These are phyloP conservation scores for Vespertilio murinus DNA, from an alignment of 2,797 vertebrate genomes.

Conservation along the genomic window DNA sequence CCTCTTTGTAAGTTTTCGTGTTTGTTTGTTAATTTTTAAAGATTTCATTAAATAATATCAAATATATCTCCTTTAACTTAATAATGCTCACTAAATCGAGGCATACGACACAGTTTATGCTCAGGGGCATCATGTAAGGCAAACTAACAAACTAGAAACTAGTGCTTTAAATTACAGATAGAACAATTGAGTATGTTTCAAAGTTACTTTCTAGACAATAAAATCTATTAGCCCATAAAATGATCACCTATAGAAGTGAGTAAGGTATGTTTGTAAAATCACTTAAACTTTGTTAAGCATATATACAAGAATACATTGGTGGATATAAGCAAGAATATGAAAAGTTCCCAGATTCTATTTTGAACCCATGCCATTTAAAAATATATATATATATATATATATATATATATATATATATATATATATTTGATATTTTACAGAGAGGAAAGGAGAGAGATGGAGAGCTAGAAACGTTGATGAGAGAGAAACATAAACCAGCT, in stretches of 20 bases:
- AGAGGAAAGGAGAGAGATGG: no score
- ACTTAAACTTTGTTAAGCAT: constrained; percentile 24
- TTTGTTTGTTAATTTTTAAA: background rate
- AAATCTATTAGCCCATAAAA: constrained; percentile 30
- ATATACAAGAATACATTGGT: background rate
- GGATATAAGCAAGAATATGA: background rate
- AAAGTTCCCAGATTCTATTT: background rate
- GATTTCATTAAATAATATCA: background rate
- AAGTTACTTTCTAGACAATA: constrained; percentile 11
- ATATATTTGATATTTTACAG: no score
- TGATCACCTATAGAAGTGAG: constrained; percentile 32
- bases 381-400: no score
- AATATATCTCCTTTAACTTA: background rate
- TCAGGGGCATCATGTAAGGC: background rate
- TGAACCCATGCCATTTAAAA: background rate
- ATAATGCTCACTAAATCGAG: background rate
- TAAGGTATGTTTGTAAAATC: background rate
- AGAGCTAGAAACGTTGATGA: no score
- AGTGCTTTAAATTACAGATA: background rate
- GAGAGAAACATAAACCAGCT: no score
- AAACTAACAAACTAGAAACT: constrained; percentile 13
- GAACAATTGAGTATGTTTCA: constrained; percentile 8
- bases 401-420: no score
- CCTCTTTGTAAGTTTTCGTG: background rate
- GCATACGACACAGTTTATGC: background rate